phyloP scores from a whole-genome alignment of 2,113 vertebrate species.

The Ophthalmolycus amberensis region DNA sequence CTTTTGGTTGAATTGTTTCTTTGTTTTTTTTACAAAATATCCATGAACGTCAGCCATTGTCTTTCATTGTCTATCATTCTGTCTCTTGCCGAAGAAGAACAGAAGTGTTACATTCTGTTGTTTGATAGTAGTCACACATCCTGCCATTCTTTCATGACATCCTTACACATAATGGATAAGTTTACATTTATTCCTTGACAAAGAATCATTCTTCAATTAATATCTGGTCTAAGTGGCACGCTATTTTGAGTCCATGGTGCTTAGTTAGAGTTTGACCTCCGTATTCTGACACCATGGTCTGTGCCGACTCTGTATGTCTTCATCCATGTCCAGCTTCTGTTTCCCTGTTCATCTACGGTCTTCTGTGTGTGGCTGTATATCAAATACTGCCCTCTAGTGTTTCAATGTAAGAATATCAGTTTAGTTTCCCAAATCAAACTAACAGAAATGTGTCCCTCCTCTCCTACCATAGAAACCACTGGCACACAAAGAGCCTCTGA shows the following conservation, averaged over 20 bases:
- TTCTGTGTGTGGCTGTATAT: neutral
- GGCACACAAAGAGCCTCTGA: conserved; percentile 83
- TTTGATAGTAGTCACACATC: conserved; percentile 26
- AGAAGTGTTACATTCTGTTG: neutral
- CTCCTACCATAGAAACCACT: conserved; percentile 79
- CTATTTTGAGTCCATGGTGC: neutral
- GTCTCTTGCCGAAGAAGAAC: conserved; percentile 5
- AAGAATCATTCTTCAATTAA: neutral
- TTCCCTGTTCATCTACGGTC: neutral
- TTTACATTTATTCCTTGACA: conserved; percentile 11
- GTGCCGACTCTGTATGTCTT: conserved; percentile 4
- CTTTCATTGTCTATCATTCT: conserved; percentile 23
- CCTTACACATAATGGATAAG: neutral
- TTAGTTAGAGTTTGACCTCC: neutral
- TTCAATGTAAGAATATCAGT: conserved; percentile 1
- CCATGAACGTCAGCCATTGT: neutral
- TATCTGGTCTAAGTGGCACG: neutral
- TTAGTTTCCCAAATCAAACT: conserved; percentile 40
- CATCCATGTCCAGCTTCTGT: neutral
- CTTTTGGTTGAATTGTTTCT: neutral
- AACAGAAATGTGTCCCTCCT: conserved; percentile 55
- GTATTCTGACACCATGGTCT: neutral
- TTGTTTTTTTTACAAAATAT: conserved; percentile 16
- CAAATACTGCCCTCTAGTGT: conserved; percentile 58
- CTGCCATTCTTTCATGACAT: neutral